Percentiles rank a stretch among this genome's conserved stretches.
These are phyloP conservation scores for Drosophila neoperkinsi DNA, from an alignment of 2,888 invertebrate species.

Conservation along the genomic window DNA sequence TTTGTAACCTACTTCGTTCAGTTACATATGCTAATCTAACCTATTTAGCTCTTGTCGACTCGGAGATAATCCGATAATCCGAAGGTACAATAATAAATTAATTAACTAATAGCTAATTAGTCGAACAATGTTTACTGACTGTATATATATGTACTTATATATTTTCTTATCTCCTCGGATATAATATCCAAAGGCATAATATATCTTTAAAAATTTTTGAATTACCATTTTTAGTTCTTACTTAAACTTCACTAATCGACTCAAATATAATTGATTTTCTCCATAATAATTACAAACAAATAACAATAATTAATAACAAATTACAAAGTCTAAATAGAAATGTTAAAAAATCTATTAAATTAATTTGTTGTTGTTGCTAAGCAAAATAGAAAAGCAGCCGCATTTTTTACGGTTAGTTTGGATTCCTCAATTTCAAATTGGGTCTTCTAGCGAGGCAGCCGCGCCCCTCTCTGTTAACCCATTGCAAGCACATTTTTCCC, in stretches of 20 bases:
- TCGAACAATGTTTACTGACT: no score
- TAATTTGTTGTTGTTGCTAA: not conserved
- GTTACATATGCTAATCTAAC: no score
- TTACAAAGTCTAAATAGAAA: not conserved
- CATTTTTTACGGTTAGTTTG: not conserved
- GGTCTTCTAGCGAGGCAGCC: not conserved
- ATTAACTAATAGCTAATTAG: not conserved
- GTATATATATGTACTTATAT: not conserved
- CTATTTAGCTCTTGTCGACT: not conserved
- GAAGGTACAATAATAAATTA: not conserved
- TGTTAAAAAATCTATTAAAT: not conserved
- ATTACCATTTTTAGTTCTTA: not conserved
- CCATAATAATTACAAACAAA: no score
- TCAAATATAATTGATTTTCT: no score
- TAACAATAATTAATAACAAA: not conserved
- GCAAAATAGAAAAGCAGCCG: not conserved
- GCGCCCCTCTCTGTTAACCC: constrained; percentile 29
- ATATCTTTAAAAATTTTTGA: not conserved
- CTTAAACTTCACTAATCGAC: not conserved
- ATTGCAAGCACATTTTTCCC: constrained; percentile 12
- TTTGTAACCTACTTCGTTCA: no score
- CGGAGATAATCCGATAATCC: not conserved
- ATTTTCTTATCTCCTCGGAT: not conserved
- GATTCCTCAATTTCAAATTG: constrained; percentile 1
- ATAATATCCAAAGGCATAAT: no score